Conservation (phyloP, 1,140 invertebrate genomes). For the Macrocentrus cingulum region DNA sequence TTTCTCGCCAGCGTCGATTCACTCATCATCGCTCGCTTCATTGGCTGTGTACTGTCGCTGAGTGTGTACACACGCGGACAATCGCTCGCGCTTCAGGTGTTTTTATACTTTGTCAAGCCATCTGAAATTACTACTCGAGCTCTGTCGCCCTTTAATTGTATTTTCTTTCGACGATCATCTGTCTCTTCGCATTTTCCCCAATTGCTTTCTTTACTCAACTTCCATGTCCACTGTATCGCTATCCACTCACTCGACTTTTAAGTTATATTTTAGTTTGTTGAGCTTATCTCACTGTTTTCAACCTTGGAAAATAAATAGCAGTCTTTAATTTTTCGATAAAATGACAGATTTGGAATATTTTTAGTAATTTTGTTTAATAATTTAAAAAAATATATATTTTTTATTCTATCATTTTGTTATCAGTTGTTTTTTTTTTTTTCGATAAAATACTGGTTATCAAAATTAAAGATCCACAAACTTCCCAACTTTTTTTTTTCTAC, state of each 20-base stretch:
- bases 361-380: too few relatives aligned
- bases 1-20: neutral
- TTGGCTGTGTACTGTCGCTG: neutral
- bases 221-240: neutral
- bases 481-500: too few relatives aligned
- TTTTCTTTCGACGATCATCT: conserved; percentile 19
- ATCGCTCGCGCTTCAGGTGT: conserved; percentile 16
- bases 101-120: conserved; percentile 9
- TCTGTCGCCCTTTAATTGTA: conserved; percentile 20
- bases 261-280: neutral
- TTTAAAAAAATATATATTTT: too few relatives aligned
- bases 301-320: too few relatives aligned
- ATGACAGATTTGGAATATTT: too few relatives aligned
- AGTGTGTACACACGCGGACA: conserved; percentile 3
- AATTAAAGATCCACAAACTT: too few relatives aligned
- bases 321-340: too few relatives aligned
- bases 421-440: too few relatives aligned
- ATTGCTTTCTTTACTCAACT: conserved; percentile 1
- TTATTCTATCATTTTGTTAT: too few relatives aligned
- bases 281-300: too few relatives aligned
- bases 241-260: neutral
- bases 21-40: neutral
- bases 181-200: conserved; percentile 4
- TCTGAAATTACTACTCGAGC: conserved; percentile 19
- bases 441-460: too few relatives aligned